Base-by-base conservation (phyloP, 2,888 invertebrate genomes). In the Acrocera orbiculus region DNA sequence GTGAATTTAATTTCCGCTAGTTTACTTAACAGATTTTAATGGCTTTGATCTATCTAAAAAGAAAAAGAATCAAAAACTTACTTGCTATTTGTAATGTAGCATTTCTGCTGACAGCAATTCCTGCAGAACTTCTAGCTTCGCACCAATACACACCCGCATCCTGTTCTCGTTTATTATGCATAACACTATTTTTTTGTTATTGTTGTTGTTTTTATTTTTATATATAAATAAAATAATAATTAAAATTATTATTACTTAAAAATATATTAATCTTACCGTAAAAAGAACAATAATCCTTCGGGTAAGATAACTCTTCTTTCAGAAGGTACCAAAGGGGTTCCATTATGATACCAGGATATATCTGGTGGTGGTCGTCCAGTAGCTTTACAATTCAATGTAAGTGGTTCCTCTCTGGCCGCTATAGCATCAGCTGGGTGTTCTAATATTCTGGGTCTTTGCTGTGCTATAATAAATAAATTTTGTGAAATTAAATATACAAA, bases 61-160 rank as follows among this genome's bases (percentile, higher is more conserved):
- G n/a, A n/a, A n/a, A n/a, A n/a, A n/a, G n/a, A n/a, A n/a, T n/a
- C n/a, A n/a, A n/a, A n/a, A n/a, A n/a, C n/a, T 65, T 58, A 80
- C 78, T 73, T 54, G 80, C 79, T 45, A 80, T 76, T 58, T 77
- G 73, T 42, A 85, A 66, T 27, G 79, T 76, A 30, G 82, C 85
- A 54, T 81, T 81, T 42, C 73, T 64, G 49, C 78, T 79, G 42
- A 69, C 65, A 28, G 73, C 76, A 29, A 66, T 67, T n/a, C 83
- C 83, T 20, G 72, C 73, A 36, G 67, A 62, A 54, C 82, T 85
- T 45, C 66, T 69, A 4, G 82, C 83, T 40, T 79, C 74, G 53
- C 83, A 83, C 74, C 80, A 80, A 54, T 83, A 85, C 15, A 76
- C 72, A 6, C 83, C 82, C 10, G 76, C 73, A 48, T 75, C 75